Evolutionary conservation across 2,113 vertebrate genomes (phyloP).

Genomic region (Plecotus auritus): DNA sequence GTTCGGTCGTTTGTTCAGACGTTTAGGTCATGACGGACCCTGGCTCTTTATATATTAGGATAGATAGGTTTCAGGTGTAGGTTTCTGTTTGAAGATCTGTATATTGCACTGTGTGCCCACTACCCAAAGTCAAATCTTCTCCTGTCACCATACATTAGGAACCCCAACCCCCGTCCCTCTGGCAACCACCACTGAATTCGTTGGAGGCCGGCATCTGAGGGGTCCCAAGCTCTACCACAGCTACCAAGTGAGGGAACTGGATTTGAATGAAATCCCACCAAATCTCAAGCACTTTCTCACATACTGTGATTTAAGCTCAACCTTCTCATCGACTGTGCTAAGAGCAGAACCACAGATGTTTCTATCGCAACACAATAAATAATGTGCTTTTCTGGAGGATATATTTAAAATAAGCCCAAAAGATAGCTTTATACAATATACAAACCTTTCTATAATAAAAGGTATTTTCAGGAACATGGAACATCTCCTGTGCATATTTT

Average conservation of each 20-base stretch:
- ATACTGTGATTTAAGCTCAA: background rate
- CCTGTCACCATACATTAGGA: too few relatives aligned
- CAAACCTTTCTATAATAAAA: constrained; percentile 35
- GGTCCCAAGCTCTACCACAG: background rate
- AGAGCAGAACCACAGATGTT: background rate
- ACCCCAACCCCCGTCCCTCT: too few relatives aligned
- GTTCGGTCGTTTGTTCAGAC: too few relatives aligned
- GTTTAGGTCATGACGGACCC: too few relatives aligned
- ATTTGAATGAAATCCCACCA: background rate
- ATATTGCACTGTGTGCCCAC: too few relatives aligned
- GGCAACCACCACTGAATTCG: background rate
- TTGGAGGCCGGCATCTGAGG: background rate
- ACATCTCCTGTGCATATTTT: background rate
- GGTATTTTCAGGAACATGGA: constrained; percentile 40
- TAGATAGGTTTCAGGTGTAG: too few relatives aligned
- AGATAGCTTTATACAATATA: background rate
- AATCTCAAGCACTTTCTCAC: background rate
- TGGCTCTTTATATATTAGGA: too few relatives aligned
- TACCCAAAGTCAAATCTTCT: too few relatives aligned
- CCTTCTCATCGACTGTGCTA: background rate
- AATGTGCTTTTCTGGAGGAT: background rate
- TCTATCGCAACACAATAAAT: background rate
- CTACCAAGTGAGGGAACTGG: background rate
- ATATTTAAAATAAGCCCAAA: background rate
- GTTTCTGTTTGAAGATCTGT: too few relatives aligned